phyloP scores from a whole-genome alignment of 2,888 invertebrate species.

The Oligia strigilis region DNA sequence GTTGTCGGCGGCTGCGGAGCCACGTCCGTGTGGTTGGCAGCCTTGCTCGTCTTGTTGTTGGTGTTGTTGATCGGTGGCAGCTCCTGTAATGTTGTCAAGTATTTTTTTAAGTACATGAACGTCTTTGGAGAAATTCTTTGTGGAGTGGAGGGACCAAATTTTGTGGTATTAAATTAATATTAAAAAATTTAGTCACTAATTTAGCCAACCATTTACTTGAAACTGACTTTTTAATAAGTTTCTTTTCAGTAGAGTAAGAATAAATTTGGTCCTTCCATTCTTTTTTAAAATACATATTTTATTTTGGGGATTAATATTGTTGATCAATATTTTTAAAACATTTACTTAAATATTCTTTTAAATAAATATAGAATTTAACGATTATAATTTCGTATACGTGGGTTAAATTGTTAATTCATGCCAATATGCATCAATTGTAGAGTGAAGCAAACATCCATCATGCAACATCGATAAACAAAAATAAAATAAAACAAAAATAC shows the following conservation, averaged over 20 bases:
- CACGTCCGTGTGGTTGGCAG: slow-evolving; percentile 77
- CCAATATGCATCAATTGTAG: slow-evolving; percentile 83
- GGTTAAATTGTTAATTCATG: slow-evolving; percentile 78
- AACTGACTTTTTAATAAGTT: background rate
- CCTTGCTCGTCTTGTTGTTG: slow-evolving; percentile 82
- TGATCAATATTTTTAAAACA: slow-evolving; percentile 47
- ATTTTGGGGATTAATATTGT: slow-evolving; percentile 59
- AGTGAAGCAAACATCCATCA: slow-evolving; percentile 86
- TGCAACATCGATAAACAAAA: slow-evolving; percentile 85
- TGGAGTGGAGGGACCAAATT: slow-evolving; percentile 31
- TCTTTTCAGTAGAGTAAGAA: background rate
- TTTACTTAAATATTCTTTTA: slow-evolving; percentile 55
- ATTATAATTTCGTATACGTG: slow-evolving; percentile 64
- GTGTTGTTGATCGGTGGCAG: slow-evolving; percentile 84
- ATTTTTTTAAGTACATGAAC: background rate
- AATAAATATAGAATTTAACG: slow-evolving; percentile 52
- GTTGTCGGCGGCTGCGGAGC: slow-evolving; percentile 68
- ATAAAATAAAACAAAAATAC: slow-evolving; percentile 73
- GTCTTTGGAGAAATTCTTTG: slow-evolving; percentile 15
- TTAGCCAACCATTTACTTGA: too few relatives aligned
- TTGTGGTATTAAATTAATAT: too few relatives aligned
- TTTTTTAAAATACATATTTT: slow-evolving; percentile 34
- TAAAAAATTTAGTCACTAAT: background rate
- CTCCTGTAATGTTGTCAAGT: slow-evolving; percentile 77
- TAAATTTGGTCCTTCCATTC: slow-evolving; percentile 41